phyloP scores from a whole-genome alignment of 2,113 vertebrate species.

The Enhydra lutris region DNA sequence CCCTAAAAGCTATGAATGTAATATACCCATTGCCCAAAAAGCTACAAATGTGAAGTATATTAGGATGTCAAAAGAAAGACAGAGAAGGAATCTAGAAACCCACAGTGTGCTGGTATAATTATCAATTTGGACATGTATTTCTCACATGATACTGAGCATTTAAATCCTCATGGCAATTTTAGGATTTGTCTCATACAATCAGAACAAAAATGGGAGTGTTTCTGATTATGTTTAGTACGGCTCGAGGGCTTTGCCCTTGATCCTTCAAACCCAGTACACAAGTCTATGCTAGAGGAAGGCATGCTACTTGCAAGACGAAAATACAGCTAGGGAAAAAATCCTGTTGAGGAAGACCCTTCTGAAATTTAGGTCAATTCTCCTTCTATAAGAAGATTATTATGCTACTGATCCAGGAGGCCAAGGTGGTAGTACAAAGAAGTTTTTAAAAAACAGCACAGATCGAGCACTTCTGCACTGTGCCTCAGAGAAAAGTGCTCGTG shows the following conservation, averaged over 20 bases:
- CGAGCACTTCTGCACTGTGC: neutral
- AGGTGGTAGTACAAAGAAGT: neutral
- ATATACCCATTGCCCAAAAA: neutral
- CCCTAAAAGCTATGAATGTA: neutral
- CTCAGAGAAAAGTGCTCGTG: accelerated
- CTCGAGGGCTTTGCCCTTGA: neutral
- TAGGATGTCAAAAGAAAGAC: neutral
- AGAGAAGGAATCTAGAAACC: conserved; percentile 12
- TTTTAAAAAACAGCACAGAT: neutral
- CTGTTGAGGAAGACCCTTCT: neutral
- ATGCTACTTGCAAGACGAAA: neutral
- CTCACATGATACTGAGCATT: neutral
- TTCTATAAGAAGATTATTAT: neutral
- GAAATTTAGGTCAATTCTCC: neutral
- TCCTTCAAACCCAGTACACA: neutral
- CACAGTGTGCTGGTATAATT: neutral
- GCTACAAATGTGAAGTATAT: neutral
- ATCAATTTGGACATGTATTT: neutral
- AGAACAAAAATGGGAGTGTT: conserved; percentile 3
- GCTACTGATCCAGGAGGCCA: neutral
- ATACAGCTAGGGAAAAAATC: neutral
- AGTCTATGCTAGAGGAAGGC: neutral
- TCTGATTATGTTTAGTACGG: neutral
- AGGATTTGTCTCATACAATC: conserved; percentile 32
- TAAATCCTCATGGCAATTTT: neutral